Percentiles rank a stretch among this genome's conserved stretches.
phyloP scores from a whole-genome alignment of 2,888 invertebrate species.

The Sinelater perroti region DNA sequence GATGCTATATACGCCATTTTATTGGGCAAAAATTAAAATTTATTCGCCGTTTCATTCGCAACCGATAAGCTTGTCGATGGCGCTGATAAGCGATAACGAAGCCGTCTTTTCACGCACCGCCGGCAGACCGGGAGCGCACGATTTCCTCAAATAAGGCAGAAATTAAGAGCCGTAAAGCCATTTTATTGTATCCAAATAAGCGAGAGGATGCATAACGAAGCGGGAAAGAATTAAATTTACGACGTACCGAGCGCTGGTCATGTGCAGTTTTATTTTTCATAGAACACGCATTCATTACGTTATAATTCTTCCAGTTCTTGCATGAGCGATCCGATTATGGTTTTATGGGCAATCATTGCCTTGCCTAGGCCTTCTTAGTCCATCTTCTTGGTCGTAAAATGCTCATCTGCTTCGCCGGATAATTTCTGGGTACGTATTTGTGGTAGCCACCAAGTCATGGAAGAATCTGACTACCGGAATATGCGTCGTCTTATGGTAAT shows the following conservation, averaged over 20 bases:
- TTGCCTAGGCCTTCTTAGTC: conserved; percentile 18
- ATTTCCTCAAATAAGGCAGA: not conserved
- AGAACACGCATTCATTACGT: conserved; percentile 27
- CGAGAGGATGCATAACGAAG: conserved; percentile 10
- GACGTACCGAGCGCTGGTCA: conserved; percentile 11
- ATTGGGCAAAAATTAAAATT: too few species aligned
- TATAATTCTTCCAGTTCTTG: conserved; percentile 26
- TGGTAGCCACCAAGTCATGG: too few species aligned
- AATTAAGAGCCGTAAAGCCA: not conserved
- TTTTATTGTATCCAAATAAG: conserved; percentile 4
- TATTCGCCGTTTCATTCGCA: too few species aligned
- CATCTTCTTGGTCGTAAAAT: conserved; percentile 18
- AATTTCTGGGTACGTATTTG: conserved; percentile 15
- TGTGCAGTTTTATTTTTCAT: conserved; percentile 21
- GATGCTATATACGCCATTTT: too few species aligned
- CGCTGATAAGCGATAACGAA: too few species aligned
- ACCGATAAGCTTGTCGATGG: too few species aligned
- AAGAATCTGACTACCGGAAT: too few species aligned
- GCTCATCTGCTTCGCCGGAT: conserved; percentile 17
- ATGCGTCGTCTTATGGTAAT: too few species aligned
- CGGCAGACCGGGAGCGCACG: too few species aligned
- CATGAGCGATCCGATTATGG: conserved; percentile 21
- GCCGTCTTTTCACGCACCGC: too few species aligned
- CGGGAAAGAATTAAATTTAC: conserved; percentile 17
- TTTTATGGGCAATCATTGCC: conserved; percentile 25